Base-by-base conservation (phyloP, 2,113 vertebrate genomes). In the Petaurus breviceps region DNA sequence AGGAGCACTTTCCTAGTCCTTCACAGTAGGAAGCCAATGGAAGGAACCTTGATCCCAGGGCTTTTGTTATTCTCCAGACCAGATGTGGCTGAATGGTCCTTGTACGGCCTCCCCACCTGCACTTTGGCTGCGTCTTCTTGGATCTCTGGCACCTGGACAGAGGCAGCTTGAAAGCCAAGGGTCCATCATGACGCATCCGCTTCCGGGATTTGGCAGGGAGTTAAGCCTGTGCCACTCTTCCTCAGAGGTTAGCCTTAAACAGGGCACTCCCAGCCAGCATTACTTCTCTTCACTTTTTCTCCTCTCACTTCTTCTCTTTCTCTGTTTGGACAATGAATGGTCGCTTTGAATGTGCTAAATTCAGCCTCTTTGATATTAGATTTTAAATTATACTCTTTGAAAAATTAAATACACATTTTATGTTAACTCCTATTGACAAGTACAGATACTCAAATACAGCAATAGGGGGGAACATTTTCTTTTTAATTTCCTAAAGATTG, bases 11-110 rank as follows among this genome's bases (percentile, higher is more conserved):
- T 31, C 25, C 50, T 31, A 24, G 26, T 24, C 43, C 49, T 3
- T 24, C 47, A 19, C 49, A 89, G 61, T 68, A 91, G 53, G n/a
- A 92, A 9, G 26, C 3, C 51, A 23, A 14, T 12, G 3, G 25
- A 8, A 54, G 90, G 31, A 84, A n/a, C 16, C 68, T 43, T 23
- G 51, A 16, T 46, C 49, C 3, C 1, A 0, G 26, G 50, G 77
- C 57, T 90, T n/a, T 68, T 77, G 94, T 93, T 77, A 90, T 93
- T 54, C 19, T 93, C 50, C 77, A 55, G n/a, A 90, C 68, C 51
- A 94, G 91, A 61, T 51, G 55, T 84, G 61, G 26, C 28, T 94
- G 47, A 47, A 51, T 94, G 91, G 89, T 53, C 55, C 49, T 91
- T 91, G 31, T n/a, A 37, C 19, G 68, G 8, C 19, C 7, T 84